Base-by-base conservation (phyloP, 2,797 vertebrate genomes). In the Cossypha heuglini region DNA sequence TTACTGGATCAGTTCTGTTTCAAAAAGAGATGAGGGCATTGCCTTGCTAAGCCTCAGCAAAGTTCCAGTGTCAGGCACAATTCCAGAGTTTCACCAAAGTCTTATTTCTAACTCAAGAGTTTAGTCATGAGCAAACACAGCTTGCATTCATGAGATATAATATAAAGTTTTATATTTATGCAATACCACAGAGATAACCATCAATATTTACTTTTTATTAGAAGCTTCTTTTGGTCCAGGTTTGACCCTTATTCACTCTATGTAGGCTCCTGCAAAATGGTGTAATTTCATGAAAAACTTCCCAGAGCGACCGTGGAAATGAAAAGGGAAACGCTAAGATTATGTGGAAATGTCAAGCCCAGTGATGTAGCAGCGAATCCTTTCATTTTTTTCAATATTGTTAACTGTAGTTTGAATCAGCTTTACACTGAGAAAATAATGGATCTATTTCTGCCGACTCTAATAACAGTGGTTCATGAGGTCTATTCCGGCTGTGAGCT, bases 361-460 rank as follows among this genome's bases (percentile, higher is more conserved):
- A n/a, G 71, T 3, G 16, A 94, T 87, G 38, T 15, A 89, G 71
- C 38, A 64, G 69, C 1, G 13, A 93, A 40, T 45, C 31, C 57
- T 88, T 85, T 69, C 57, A 77, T 43, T 86, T 94, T 93, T 94
- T 90, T 55, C 73, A 62, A 28, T 90, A 86, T 93, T 85, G 55
- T 81, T 94, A 95, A 93, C 93, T 49, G 48, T n/a, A 57, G 35
- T 74, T 84, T 93, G 93, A 88, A 85, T 92, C 71, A 80, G 80
- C n/a, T 78, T 82, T 96, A 84, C 58, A 63, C 57, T 86, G 93
- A 95, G 88, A 95, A 95, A 96, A 95, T 93, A 95, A 88, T 3
- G 2, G 86, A 86, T 78, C 79, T 95, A 49, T 93, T 95, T 93
- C 83, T 92, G 86, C 78, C 3, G 0, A 74, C 68, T 83, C 33